Conservation (phyloP, 2,888 invertebrate genomes). For the Tipula lateralis region DNA sequence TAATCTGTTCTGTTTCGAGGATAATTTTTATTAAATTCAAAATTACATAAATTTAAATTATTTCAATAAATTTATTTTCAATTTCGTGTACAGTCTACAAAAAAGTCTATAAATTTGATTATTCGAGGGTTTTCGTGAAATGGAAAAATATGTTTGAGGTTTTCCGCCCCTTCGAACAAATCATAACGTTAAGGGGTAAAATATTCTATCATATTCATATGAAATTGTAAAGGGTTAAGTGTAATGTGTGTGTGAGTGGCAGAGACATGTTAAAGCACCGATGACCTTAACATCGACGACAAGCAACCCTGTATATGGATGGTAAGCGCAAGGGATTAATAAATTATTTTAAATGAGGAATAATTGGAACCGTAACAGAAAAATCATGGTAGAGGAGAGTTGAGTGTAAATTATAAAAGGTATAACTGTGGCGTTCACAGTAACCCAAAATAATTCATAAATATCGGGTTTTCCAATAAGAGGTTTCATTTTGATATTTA, state of each 20-base stretch:
- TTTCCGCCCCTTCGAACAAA: neutral
- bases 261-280: too few species aligned
- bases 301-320: too few species aligned
- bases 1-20: neutral
- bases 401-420: too few species aligned
- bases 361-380: too few species aligned
- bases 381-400: too few species aligned
- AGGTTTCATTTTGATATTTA: too few species aligned
- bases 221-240: neutral
- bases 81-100: neutral
- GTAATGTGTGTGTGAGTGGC: neutral
- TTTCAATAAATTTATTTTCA: neutral
- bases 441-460: too few species aligned
- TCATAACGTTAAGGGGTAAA: neutral
- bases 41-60: slow-evolving; percentile 11
- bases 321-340: too few species aligned
- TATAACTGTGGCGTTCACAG: too few species aligned
- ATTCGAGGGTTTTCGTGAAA: neutral
- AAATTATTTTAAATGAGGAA: too few species aligned
- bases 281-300: too few species aligned
- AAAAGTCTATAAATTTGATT: neutral
- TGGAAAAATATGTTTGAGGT: neutral
- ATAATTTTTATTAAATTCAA: neutral
- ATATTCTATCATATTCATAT: neutral
- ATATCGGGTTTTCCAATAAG: too few species aligned